Percentiles rank a stretch among this genome's conserved stretches.
Evolutionary conservation across 1,140 invertebrate genomes (phyloP).

Genomic region (Zaprionus tsacasi): DNA sequence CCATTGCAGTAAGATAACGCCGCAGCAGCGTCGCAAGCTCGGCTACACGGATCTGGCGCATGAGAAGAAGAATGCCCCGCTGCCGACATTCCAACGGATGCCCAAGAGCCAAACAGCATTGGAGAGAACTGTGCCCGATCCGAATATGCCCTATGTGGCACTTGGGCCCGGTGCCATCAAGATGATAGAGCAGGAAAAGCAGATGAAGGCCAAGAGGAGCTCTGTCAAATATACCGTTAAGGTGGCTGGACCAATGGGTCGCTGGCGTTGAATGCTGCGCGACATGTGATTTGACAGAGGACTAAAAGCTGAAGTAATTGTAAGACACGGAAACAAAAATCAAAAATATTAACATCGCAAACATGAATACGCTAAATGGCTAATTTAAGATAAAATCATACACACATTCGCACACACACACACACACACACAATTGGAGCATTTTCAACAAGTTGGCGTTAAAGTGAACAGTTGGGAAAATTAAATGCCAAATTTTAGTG

Average conservation of each 20-base stretch:
- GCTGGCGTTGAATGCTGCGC: slow-evolving; percentile 46
- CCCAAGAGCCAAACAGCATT: neutral
- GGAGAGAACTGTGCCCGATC: slow-evolving; percentile 6
- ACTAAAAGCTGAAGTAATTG: neutral
- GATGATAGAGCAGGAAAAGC: slow-evolving; percentile 37
- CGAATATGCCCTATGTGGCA: slow-evolving; percentile 41
- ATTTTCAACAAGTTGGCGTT: slow-evolving; percentile 31
- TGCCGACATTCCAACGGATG: slow-evolving; percentile 53
- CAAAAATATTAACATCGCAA: neutral
- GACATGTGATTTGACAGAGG: neutral
- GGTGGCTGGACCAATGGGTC: slow-evolving; percentile 33
- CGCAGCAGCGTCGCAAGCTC: slow-evolving; percentile 62
- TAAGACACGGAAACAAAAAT: neutral
- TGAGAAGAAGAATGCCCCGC: slow-evolving; percentile 64
- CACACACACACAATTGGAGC: slow-evolving; percentile 18
- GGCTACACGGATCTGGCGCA: slow-evolving; percentile 64
- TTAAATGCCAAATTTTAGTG: slow-evolving; percentile 45
- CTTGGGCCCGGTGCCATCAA: slow-evolving; percentile 22
- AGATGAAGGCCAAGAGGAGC: slow-evolving; percentile 31
- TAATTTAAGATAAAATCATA: neutral
- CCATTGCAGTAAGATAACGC: slow-evolving; percentile 68
- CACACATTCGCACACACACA: neutral
- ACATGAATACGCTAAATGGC: neutral
- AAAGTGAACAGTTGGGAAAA: slow-evolving; percentile 34
- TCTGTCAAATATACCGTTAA: slow-evolving; percentile 30